Percentiles rank a stretch among this genome's conserved stretches.
Conservation (phyloP, 1,140 invertebrate genomes). For the Oncopeltus fasciatus region DNA sequence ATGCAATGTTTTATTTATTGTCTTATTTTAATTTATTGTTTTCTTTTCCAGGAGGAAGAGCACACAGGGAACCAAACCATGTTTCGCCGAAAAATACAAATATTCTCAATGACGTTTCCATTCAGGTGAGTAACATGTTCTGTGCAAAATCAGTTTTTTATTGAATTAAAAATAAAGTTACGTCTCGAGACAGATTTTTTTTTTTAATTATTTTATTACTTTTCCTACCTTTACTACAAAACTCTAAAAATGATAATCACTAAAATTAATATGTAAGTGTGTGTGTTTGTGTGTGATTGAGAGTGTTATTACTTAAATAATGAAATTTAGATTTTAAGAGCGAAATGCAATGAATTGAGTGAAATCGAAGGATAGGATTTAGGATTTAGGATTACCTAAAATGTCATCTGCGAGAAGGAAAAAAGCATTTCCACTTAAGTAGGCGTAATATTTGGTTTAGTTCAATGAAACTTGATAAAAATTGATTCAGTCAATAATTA, state of each 20-base stretch:
- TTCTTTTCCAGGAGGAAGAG: conserved; percentile 20
- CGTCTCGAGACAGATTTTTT: neutral
- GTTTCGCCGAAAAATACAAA: conserved; percentile 10
- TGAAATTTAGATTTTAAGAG: too few species aligned
- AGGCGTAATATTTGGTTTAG: too few species aligned
- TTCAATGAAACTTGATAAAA: too few species aligned
- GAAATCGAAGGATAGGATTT: too few species aligned
- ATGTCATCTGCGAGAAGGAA: too few species aligned
- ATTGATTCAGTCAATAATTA: too few species aligned
- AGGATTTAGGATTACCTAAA: too few species aligned
- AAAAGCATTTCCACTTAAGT: too few species aligned
- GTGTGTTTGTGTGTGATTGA: neutral
- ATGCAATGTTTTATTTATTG: too few species aligned
- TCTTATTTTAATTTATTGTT: neutral
- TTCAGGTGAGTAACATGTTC: conserved; percentile 17
- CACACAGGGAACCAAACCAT: conserved; percentile 18
- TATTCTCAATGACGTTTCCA: conserved; percentile 22
- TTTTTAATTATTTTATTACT: neutral
- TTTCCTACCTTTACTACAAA: neutral
- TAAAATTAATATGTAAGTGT: too few species aligned
- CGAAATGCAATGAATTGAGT: too few species aligned
- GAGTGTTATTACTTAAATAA: neutral
- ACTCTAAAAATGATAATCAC: neutral
- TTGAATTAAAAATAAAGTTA: neutral
- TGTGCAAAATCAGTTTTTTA: neutral